These are phyloP conservation scores for Microctenopoma steveboyesi DNA, from an alignment of 2,797 vertebrate species.

Conservation along the genomic window DNA sequence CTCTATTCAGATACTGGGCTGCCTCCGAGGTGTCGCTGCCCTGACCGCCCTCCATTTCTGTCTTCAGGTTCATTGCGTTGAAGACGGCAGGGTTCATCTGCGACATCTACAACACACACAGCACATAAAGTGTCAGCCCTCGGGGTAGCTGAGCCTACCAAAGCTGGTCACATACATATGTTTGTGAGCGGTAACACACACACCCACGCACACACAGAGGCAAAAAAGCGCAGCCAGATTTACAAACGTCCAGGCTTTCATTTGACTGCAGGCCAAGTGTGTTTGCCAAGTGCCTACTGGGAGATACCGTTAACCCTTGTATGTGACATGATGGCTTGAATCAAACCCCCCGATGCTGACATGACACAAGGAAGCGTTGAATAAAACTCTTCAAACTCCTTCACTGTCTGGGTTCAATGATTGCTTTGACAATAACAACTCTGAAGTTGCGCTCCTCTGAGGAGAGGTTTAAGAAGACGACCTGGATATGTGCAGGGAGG, in stretches of 20 bases:
- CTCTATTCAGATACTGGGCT: slow-evolving; percentile 89
- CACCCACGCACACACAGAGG: slow-evolving; percentile 24
- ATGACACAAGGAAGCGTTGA: slow-evolving; percentile 55
- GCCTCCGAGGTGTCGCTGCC: slow-evolving; percentile 81
- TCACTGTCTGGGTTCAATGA: slow-evolving; percentile 33
- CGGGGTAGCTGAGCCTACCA: slow-evolving; percentile 46
- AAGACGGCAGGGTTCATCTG: slow-evolving; percentile 90
- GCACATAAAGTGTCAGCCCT: slow-evolving; percentile 32
- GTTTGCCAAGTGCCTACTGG: slow-evolving; percentile 69
- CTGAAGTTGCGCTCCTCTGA: slow-evolving; percentile 39
- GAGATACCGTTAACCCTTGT: slow-evolving; percentile 65
- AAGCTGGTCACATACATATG: slow-evolving; percentile 37
- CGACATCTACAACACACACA: slow-evolving; percentile 86
- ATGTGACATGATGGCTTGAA: slow-evolving; percentile 61
- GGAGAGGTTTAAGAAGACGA: slow-evolving; percentile 31
- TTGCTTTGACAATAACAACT: slow-evolving; percentile 45
- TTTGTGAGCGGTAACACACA: slow-evolving; percentile 39
- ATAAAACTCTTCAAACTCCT: slow-evolving; percentile 41
- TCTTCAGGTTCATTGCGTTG: slow-evolving; percentile 89
- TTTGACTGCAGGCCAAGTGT: slow-evolving; percentile 75
- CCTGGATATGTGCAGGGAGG: slow-evolving; percentile 10
- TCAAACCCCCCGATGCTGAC: slow-evolving; percentile 54
- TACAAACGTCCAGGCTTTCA: slow-evolving; percentile 71
- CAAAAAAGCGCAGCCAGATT: slow-evolving; percentile 64
- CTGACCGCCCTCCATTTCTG: slow-evolving; percentile 87